Evolutionary conservation across 1,140 invertebrate species (phyloP).

Genomic region (Drosophila willistoni): DNA sequence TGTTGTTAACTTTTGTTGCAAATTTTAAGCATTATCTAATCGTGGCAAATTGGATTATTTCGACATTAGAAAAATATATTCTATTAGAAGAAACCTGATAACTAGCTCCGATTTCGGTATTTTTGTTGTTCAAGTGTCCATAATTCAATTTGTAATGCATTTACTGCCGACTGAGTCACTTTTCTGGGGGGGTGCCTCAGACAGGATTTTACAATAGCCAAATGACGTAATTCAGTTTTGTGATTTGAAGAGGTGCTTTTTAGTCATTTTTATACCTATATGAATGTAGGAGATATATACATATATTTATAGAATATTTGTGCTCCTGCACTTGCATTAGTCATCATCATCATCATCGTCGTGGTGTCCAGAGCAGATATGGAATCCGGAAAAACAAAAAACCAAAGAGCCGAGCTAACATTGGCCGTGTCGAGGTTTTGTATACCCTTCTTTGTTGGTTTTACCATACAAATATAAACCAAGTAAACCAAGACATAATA

Average conservation of each 20-base stretch:
- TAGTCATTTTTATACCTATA: neutral
- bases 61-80: no score
- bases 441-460: no score
- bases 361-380: slow-evolving; percentile 9
- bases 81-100: neutral
- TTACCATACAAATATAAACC: no score
- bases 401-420: neutral
- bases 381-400: slow-evolving; percentile 22
- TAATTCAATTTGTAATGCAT: neutral
- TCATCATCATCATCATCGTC: slow-evolving; percentile 29
- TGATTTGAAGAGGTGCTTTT: neutral
- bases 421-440: no score
- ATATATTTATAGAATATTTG: slow-evolving; percentile 10
- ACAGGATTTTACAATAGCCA: slow-evolving; percentile 36
- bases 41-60: neutral
- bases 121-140: no score
- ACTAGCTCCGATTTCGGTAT: neutral
- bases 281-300: neutral
- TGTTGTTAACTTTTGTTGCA: neutral
- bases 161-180: neutral
- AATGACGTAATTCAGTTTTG: slow-evolving; percentile 37
- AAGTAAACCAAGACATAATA: no score
- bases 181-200: neutral
- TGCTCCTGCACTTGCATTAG: slow-evolving; percentile 41
- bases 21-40: neutral